Evolutionary conservation across 1,140 invertebrate genomes (phyloP), one percentile per base, ranked within the genome.

Genomic region (Eriosoma lanigerum): DNA sequence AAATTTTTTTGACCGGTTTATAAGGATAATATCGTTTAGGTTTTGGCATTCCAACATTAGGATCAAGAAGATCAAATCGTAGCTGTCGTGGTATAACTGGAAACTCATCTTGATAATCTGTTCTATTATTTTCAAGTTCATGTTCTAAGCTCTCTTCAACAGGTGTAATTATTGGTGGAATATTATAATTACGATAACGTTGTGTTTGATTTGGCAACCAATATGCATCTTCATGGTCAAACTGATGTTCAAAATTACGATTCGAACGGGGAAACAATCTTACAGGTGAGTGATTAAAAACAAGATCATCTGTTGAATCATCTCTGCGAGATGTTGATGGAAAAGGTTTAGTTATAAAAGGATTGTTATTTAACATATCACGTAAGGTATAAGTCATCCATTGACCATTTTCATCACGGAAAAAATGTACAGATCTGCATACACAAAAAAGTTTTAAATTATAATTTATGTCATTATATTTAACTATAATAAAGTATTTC

Each of bases 331-430:
- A 81, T 24, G 46, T 66, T 26, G 60, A 81, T 3, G 64, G 26
- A 12, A 44, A 66, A 32, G 62, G 26, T 52, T 70, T 70, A 17
- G 68, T 68, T 15, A 81, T 44, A 21, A 50, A 54, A 38, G 50
- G 54, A 81, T 68, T 68, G n/a, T 68, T 81, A 68, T 68, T 56
- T 38, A 68, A 54, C 32, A 66, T 24, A 32, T 95, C 93, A 83
- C 95, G 92, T 85, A 96, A 96, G 0, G 93, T 93, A 83, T 97
- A 97, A 0, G 93, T 93, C 89, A 93, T 87, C 89, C 89, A 91
- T 52, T 91, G 89, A 0, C 90, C 90, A 80, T 89, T 89, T 83
- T 92, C 91, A 82, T 92, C 91, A 82, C 89, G 87, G 85, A 95
- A 96, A 84, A 91, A 94, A 86, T 97, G 95, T 60, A 96, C 91